phyloP scores from a whole-genome alignment of 30 jellyfish, hydroid and myxozoan species.

The Morbakka virulenta region DNA sequence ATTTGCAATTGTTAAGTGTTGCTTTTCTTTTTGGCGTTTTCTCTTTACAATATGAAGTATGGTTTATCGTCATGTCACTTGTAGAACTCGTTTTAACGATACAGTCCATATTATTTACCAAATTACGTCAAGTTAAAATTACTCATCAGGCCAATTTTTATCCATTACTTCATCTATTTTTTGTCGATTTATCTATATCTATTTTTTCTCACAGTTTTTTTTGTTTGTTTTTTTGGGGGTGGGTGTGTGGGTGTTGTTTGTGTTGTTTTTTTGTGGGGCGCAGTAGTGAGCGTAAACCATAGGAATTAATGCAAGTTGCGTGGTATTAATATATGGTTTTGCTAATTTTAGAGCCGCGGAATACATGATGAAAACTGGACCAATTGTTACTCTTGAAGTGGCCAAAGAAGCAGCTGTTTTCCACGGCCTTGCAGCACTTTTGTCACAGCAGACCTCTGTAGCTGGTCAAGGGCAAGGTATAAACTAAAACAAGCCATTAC shows the following conservation, averaged over 20 bases:
- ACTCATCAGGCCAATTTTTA: too few species aligned
- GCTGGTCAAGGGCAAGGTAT: conserved; percentile 56
- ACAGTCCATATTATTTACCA: too few species aligned
- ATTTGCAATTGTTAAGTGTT: too few species aligned
- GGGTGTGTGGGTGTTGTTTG: neutral
- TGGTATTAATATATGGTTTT: neutral
- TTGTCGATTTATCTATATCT: too few species aligned
- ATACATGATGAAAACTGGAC: conserved; percentile 88
- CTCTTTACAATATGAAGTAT: too few species aligned
- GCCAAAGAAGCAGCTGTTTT: conserved; percentile 84
- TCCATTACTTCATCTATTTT: too few species aligned
- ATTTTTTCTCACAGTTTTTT: too few species aligned
- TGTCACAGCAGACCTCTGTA: conserved; percentile 50
- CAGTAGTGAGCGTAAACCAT: neutral
- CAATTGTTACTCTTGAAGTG: conserved; percentile 71
- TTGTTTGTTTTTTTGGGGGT: too few species aligned
- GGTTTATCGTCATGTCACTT: too few species aligned
- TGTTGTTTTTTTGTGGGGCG: neutral
- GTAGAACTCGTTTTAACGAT: too few species aligned
- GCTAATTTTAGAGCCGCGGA: conserved; percentile 81
- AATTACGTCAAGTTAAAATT: too few species aligned
- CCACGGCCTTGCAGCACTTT: conserved; percentile 81
- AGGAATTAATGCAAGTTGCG: neutral
- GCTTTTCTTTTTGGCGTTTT: too few species aligned
- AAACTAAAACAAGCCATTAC: neutral